phyloP scores from a whole-genome alignment of 2,888 invertebrate genomes.

The Chymomyza procnemis region DNA sequence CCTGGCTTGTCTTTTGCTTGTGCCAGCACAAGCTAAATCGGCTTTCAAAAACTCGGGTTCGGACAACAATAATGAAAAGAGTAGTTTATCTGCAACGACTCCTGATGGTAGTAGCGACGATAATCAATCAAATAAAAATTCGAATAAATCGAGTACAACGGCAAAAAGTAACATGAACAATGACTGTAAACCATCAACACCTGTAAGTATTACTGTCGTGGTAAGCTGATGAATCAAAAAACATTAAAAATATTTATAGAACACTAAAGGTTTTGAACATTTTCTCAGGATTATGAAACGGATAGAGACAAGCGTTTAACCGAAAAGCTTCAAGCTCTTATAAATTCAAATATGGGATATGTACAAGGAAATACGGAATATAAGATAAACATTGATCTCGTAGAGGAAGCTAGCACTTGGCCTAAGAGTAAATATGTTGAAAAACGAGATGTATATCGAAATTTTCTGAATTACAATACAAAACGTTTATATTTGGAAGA shows the following conservation, averaged over 20 bases:
- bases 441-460: not conserved
- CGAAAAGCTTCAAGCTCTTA: not conserved
- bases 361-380: not conserved
- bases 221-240: too few relatives aligned
- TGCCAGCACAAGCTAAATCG: not conserved
- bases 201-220: too few relatives aligned
- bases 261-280: not conserved
- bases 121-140: too few relatives aligned
- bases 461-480: not conserved
- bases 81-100: too few relatives aligned
- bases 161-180: too few relatives aligned
- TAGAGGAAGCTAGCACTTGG: not conserved
- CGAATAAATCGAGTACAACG: too few relatives aligned
- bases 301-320: not conserved
- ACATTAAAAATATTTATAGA: too few relatives aligned
- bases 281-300: not conserved
- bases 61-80: too few relatives aligned
- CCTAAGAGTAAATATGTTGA: not conserved
- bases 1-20: not conserved
- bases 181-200: too few relatives aligned
- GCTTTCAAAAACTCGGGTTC: not conserved
- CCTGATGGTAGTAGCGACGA: too few relatives aligned
- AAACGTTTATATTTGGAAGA: not conserved
- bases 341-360: not conserved
- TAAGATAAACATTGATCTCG: not conserved